Evolutionary conservation across 2,113 vertebrate species (phyloP), one percentile per base, ranked within the genome.

Genomic region (Apus apus): DNA sequence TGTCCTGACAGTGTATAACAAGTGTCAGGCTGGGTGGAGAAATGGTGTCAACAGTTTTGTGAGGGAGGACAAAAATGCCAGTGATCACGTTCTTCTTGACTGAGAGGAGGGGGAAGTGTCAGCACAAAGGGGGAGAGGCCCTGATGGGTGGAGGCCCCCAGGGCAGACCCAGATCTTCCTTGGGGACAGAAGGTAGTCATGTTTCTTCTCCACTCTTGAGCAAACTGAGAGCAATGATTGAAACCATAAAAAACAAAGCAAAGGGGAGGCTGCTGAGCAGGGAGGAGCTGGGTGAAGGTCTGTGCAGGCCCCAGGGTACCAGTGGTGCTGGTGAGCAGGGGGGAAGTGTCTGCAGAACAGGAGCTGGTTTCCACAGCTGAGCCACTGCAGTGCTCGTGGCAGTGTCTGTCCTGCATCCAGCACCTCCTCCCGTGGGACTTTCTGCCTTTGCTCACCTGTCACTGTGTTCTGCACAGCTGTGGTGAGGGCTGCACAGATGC

Each of bases 251-350:
- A 51, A 25, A 20, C 8, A 5, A 51, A 25, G 17, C 8, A 5
- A 8, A 38, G n/a, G 21, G 21, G 11, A 34, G 15, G 5, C n/a
- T 13, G 60, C 15, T 27, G 54, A 45, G 68, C 9, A 54, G 77
- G 26, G 26, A 36, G 48, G 9, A 32, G 40, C 7, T 1, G 5
- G 43, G 16, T 4, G 0, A 22, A 64, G 74, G 50, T 40, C 53
- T 12, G 56, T 0, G 0, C 48, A 22, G 51, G 57, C 15, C 18
- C 32, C 22, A 2, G 48, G 32, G 17, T 17, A 2, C 30, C 56
- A 26, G 32, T 12, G 1, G 20, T 16, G 61, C 30, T 1, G 4
- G 20, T 19, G 62, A 51, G 84, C 40, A 11, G 32, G 13, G 6
- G 8, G 13, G 9, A 43, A 15, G 38, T 2, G 1, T 21, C 29